Base-by-base conservation (phyloP, 2,113 vertebrate genomes). In the Tinamus guttatus region DNA sequence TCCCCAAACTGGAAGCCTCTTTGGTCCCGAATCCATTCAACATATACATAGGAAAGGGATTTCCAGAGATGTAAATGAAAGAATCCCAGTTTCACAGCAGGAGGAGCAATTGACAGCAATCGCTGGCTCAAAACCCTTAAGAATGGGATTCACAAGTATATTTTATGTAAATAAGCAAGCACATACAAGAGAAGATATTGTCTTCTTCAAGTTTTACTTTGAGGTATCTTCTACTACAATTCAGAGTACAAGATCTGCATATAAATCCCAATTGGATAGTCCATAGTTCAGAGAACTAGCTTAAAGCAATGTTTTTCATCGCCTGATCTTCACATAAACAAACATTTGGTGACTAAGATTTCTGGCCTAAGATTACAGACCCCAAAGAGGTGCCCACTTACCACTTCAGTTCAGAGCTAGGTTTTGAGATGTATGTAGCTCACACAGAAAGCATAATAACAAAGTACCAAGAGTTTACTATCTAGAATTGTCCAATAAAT, bases 101-200 rank as follows among this genome's bases (percentile, higher is more conserved):
- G 8, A 41, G 1, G 36, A 87, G 11, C 5, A 52, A 41, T 34
- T 49, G 40, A 13, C 8, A 28, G 6, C 32, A 51, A 25, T 3
- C 13, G 38, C 0, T 0, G n/a, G 15, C 13, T 68, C 2, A 1
- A 4, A 77, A 12, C 16, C 34, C 85, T 89, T 62, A 38, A 64
- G 73, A 77, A 62, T 51, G 3, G 2, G 5, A 24, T 81, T 90
- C 3, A 15, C 11, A 51, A 13, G 19, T 74, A 64, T 67, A 2
- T 59, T 89, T 91, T 47, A 63, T 4, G 3, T 3, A n/a, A 11
- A 3, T 84, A 28, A 19, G 13, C 36, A 74, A 90, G 54, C 4
- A 43, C 2, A 40, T 16, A 11, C 36, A 76, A 18, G 22, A 76
- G 22, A 93, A 74, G 22, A 40, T 30, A 58, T 21, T 62, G 32